These are phyloP conservation scores for Chrysogorgia sp. DNA, from an alignment of 92 coral and sea anemone genomes.

Conservation along the genomic window DNA sequence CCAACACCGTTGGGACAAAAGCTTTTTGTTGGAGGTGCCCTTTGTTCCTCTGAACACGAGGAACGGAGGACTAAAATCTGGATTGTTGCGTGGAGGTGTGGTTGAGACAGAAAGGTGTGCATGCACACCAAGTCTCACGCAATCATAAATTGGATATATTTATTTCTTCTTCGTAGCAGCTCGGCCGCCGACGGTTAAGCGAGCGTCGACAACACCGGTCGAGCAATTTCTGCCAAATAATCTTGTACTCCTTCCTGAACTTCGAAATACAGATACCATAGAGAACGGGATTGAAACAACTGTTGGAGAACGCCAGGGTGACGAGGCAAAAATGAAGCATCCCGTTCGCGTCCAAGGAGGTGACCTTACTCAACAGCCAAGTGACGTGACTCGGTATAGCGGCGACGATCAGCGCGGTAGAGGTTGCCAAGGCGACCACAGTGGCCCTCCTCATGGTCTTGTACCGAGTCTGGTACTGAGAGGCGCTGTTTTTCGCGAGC, in stretches of 20 bases:
- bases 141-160: too few relatives aligned
- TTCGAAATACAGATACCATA: conserved; percentile 9
- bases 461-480: not conserved
- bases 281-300: conserved; percentile 19
- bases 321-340: not conserved
- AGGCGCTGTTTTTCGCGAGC: not conserved
- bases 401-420: conserved; percentile 8
- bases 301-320: conserved; percentile 12
- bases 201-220: too few relatives aligned
- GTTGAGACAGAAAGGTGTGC: too few relatives aligned
- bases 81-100: too few relatives aligned
- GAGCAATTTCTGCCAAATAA: not conserved
- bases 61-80: too few relatives aligned
- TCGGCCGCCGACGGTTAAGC: too few relatives aligned
- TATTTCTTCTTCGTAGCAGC: too few relatives aligned
- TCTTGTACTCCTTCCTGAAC: conserved; percentile 15
- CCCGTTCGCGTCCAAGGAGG: not conserved
- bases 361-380: not conserved
- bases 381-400: conserved; percentile 16
- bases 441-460: not conserved
- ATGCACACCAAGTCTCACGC: too few relatives aligned
- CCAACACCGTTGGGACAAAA: too few relatives aligned
- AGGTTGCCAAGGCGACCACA: not conserved
- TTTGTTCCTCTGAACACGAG: too few relatives aligned
- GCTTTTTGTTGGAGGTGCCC: too few relatives aligned